Conservation (phyloP, 2,113 vertebrate species). For the Pogonocichla stellata region DNA sequence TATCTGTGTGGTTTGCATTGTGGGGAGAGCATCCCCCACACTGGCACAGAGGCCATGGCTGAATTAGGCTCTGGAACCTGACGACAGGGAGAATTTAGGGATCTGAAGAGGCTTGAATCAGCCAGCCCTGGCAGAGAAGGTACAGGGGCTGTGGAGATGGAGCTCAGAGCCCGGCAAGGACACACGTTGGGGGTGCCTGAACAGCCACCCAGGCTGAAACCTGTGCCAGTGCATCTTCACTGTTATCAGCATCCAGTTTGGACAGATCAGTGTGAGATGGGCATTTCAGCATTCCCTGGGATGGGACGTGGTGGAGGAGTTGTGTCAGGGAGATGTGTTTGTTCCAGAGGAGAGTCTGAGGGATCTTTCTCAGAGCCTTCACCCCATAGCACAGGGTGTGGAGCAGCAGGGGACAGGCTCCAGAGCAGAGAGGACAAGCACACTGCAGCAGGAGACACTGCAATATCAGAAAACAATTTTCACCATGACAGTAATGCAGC, state of each 20-base stretch:
- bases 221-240: background rate
- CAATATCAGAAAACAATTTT: background rate
- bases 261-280: rapidly evolving
- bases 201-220: background rate
- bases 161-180: background rate
- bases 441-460: background rate
- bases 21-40: background rate
- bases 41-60: background rate
- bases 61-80: background rate
- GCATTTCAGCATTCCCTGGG: background rate
- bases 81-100: background rate
- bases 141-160: background rate
- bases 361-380: background rate
- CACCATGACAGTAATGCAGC: background rate
- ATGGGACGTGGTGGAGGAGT: background rate
- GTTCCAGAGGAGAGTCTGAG: background rate
- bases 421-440: background rate
- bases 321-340: background rate
- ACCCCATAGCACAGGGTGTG: rapidly evolving
- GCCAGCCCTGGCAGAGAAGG: background rate
- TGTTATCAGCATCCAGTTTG: background rate
- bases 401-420: background rate
- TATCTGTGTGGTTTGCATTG: background rate
- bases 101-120: background rate
- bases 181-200: rapidly evolving